phyloP scores from a whole-genome alignment of 2,888 invertebrate species.

The Nemurella pictetii region DNA sequence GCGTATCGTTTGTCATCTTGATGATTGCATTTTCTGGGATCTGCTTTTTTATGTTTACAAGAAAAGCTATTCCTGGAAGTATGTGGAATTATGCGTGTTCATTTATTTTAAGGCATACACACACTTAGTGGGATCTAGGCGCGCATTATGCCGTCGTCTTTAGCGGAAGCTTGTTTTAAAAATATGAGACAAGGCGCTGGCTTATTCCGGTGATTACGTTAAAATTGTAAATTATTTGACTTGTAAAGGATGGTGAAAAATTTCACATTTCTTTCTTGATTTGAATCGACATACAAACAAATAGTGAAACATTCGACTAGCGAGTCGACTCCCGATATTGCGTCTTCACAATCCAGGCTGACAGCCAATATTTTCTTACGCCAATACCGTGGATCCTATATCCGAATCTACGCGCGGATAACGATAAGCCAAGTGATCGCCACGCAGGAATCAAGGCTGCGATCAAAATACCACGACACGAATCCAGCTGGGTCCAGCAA shows the following conservation, averaged over 20 bases:
- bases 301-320: not conserved
- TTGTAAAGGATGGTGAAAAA: not conserved
- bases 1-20: constrained; percentile 7
- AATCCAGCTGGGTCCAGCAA: not conserved
- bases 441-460: not conserved
- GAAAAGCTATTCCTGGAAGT: constrained; percentile 27
- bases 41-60: constrained; percentile 20
- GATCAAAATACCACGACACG: not conserved
- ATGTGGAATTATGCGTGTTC: constrained; percentile 15
- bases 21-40: constrained; percentile 14
- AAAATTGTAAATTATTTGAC: not conserved
- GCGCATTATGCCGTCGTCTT: not conserved
- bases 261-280: not conserved
- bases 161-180: not conserved
- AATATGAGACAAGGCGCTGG: not conserved
- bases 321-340: not conserved
- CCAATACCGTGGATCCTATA: not conserved
- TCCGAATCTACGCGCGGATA: too few species aligned
- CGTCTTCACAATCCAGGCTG: not conserved
- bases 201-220: not conserved
- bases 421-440: not conserved
- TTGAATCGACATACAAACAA: not conserved
- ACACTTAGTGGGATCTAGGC: not conserved
- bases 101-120: constrained; percentile 24
- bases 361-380: not conserved